Conservation (phyloP, 2,113 vertebrate species). For the Scatophagus argus region DNA sequence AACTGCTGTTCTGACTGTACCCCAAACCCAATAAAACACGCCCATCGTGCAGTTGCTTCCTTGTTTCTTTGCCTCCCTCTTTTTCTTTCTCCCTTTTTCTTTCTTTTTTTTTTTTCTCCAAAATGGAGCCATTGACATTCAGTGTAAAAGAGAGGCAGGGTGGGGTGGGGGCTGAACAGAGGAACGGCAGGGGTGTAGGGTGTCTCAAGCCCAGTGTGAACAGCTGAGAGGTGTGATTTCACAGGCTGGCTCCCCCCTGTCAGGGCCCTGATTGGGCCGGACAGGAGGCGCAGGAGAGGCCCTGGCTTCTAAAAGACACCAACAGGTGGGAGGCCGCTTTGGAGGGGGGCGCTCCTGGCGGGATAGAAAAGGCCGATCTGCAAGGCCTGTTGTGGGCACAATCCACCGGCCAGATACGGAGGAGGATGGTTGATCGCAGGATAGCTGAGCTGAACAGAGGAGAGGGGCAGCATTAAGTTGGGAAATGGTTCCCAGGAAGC, state of each 20-base stretch:
- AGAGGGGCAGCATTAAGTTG: slow-evolving; percentile 14
- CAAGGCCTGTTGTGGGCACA: slow-evolving; percentile 81
- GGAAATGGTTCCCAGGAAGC: slow-evolving; percentile 17
- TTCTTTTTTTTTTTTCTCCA: slow-evolving; percentile 43
- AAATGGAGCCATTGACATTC: slow-evolving; percentile 80
- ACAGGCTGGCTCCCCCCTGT: slow-evolving; percentile 88
- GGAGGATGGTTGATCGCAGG: slow-evolving; percentile 70
- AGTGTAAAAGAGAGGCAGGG: slow-evolving; percentile 71
- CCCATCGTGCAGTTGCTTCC: slow-evolving; percentile 76
- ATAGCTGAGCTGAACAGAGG: slow-evolving; percentile 43
- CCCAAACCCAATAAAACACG: slow-evolving; percentile 72
- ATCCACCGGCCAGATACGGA: slow-evolving; percentile 73
- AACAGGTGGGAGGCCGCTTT: slow-evolving; percentile 91
- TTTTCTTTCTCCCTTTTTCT: slow-evolving; percentile 38
- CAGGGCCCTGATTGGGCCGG: slow-evolving; percentile 93
- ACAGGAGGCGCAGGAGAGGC: slow-evolving; percentile 92
- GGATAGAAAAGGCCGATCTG: slow-evolving; percentile 90
- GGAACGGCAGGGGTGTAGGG: slow-evolving; percentile 82
- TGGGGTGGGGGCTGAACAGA: slow-evolving; percentile 52
- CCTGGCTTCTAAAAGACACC: slow-evolving; percentile 92
- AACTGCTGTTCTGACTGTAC: slow-evolving; percentile 67
- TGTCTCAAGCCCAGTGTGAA: slow-evolving; percentile 86
- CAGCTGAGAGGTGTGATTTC: slow-evolving; percentile 97
- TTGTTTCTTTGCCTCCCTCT: slow-evolving; percentile 48
- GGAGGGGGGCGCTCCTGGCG: slow-evolving; percentile 81